phyloP scores from a whole-genome alignment of 2,888 invertebrate species.

The Quadroppia sp. region DNA sequence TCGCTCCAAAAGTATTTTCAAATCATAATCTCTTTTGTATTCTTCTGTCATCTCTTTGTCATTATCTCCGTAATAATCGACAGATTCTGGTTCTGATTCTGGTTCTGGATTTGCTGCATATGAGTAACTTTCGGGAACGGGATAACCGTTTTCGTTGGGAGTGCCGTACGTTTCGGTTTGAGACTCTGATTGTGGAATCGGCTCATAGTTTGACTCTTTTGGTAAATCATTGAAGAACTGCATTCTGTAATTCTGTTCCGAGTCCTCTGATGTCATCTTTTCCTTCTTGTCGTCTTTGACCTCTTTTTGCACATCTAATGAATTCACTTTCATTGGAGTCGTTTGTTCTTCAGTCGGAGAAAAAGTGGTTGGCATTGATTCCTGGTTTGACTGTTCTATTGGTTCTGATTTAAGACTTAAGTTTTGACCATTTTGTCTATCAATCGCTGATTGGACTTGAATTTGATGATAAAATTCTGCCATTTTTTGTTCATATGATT shows the following conservation, averaged over 20 bases:
- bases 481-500: too few species aligned
- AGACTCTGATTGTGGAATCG: background rate
- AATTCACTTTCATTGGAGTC: background rate
- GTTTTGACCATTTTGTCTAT: too few species aligned
- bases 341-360: background rate
- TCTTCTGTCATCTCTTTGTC: background rate
- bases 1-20: conserved; percentile 20
- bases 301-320: background rate
- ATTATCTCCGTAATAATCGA: background rate
- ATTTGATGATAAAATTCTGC: too few species aligned
- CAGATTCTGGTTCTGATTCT: background rate
- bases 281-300: background rate
- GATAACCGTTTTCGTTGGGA: too few species aligned
- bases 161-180: too few species aligned
- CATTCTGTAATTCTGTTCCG: background rate
- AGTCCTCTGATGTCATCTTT: background rate
- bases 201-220: background rate
- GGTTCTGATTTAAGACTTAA: too few species aligned
- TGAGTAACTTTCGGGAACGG: background rate
- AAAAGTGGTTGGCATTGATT: too few species aligned
- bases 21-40: background rate
- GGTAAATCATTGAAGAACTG: background rate
- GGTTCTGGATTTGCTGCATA: background rate
- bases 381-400: too few species aligned
- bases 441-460: too few species aligned